Percentiles rank a stretch among this genome's conserved stretches.
Evolutionary conservation across 1,140 invertebrate genomes (phyloP).

Genomic region (Metopolophium dirhodum): DNA sequence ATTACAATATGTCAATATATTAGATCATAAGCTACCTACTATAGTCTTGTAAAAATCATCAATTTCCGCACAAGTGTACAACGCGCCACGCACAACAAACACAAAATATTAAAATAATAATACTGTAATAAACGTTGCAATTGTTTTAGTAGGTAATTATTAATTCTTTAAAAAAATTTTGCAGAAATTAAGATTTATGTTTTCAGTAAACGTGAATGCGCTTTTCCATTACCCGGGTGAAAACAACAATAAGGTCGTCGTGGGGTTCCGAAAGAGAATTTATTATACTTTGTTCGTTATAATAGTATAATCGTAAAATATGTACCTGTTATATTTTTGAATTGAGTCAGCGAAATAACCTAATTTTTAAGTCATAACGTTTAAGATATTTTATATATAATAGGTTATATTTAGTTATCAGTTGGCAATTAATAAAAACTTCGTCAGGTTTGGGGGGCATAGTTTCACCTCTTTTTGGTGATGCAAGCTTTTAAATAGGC

Average conservation of each 20-base stretch:
- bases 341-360: neutral
- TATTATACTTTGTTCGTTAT: neutral
- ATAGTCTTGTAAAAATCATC: no score
- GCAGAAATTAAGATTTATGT: no score
- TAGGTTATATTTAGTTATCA: neutral
- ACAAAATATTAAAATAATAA: neutral
- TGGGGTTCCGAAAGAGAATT: neutral
- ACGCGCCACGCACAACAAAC: no score
- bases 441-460: accelerated
- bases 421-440: neutral
- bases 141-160: no score
- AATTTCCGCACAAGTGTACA: neutral
- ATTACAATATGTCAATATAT: no score
- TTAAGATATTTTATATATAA: neutral
- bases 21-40: no score
- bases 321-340: neutral
- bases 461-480: neutral
- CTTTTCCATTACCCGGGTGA: neutral
- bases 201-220: neutral
- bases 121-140: no score
- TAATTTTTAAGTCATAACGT: neutral
- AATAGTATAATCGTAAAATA: neutral
- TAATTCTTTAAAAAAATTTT: neutral
- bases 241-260: neutral
- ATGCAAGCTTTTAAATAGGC: neutral